Percentiles rank a stretch among this genome's conserved stretches.
Evolutionary conservation across 2,797 vertebrate genomes (phyloP).

Genomic region (Lepilemur septentrionalis): DNA sequence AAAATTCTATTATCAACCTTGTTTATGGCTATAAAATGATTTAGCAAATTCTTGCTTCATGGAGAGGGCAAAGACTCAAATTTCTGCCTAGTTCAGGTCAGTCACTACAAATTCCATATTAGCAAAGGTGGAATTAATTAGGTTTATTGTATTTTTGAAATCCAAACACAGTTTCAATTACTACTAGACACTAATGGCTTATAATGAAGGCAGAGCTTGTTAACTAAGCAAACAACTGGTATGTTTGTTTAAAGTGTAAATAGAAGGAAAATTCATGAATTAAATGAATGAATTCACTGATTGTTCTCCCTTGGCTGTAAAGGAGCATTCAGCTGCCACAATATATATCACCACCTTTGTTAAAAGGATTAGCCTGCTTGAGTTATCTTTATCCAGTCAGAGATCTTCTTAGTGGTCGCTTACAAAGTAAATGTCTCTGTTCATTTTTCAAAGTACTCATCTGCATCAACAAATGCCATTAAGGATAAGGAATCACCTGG

Average conservation of each 20-base stretch:
- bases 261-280: constrained; percentile 70
- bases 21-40: background rate
- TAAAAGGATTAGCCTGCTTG: constrained; percentile 40
- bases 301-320: constrained; percentile 57
- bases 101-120: constrained; percentile 28
- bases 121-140: constrained; percentile 57
- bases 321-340: constrained; percentile 55
- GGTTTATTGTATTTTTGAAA: constrained; percentile 69
- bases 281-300: constrained; percentile 65
- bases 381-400: constrained; percentile 20
- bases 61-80: background rate
- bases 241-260: constrained; percentile 76
- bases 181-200: constrained; percentile 69
- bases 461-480: background rate
- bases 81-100: background rate
- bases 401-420: constrained; percentile 17
- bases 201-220: constrained; percentile 71
- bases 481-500: background rate
- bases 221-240: constrained; percentile 72
- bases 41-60: background rate
- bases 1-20: background rate
- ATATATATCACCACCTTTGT: constrained; percentile 57
- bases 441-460: constrained; percentile 41
- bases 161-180: constrained; percentile 71
- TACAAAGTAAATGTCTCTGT: constrained; percentile 7